Evolutionary conservation across 2,113 vertebrate genomes (phyloP), one percentile per base, ranked within the genome.

Genomic region (Centropristis striata): DNA sequence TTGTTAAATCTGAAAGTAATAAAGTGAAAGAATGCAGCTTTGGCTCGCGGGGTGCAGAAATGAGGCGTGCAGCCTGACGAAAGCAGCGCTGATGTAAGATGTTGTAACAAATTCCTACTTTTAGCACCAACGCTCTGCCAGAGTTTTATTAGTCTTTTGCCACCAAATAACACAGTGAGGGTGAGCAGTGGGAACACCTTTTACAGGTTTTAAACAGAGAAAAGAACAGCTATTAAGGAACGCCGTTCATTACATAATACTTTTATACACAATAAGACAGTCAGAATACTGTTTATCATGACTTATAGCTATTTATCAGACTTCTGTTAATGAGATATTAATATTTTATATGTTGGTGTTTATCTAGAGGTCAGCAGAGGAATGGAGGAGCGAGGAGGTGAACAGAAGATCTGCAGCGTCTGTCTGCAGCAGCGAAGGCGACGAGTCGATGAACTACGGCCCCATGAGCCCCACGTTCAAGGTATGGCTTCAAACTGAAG

Each of bases 391-490:
- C 0, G 65, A 71, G 66, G 85, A 85, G 46, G 18, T 15, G 16
- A 64, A 4, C 67, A 54, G 63, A 9, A 49, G 42, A 12, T 81
- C 11, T 20, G 59, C 63, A 71, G 49, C n/a, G 21, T 82, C 80
- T 28, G 36, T 57, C 9, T 75, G 74, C 74, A 80, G 80, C 85
- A 75, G 44, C 61, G 94, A 94, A 49, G 86, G 90, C 8, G 78
- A 90, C 0, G 93, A 94, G 2, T 67, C 70, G 3, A 39, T 65
- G 21, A 78, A 90, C 75, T 94, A 94, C 0, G 85, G 94, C 0
- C 93, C 95, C 14, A 92, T 92, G 92, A 96, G 96, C 72, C 96
- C 96, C 6, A 92, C 81, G 0, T 88, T 86, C 72, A 97, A 96
- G 93, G 96, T 97, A 85, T 39, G 28, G 42, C 42, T 8, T 23